Base-by-base conservation (phyloP, 2,888 invertebrate species). In the Spodoptera exigua region DNA sequence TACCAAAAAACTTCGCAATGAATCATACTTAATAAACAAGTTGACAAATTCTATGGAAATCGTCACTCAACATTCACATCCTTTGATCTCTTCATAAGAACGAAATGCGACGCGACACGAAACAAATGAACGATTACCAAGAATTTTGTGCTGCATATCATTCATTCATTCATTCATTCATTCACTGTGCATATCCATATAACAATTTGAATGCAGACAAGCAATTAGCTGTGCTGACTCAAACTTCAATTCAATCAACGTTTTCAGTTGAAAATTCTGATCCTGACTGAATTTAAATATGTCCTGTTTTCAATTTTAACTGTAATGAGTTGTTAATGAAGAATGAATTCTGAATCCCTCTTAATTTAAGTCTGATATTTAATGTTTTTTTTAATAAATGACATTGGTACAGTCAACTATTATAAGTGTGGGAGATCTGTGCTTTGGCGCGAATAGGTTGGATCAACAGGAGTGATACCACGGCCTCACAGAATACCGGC, bases 141-240 rank as follows among this genome's bases (percentile, higher is more conserved):
- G 32, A 57, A 57, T 39, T 32, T 9, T 34, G 0, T n/a, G 9
- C 9, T 27, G 9, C 27, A 27, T 27, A 27, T 27, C 7, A 27
- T 27, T 27, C 7, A 27, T 27, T 27, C 27, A 27, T 14, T 58
- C 44, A 45, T 34, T 54, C 35, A 37, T 57, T 56, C 53, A 39
- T 43, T 40, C 70, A 63, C 63, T 70, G 53, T 51, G 45, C 41
- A 58, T 27, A 27, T 58, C 48, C 18, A 58, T 45, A 16, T 65
- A 64, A 61, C 58, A 79, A 79, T 79, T 73, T 75, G 70, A 75
- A 72, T 59, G 71, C 79, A 79, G 78, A 78, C 75, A 21, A 41
- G 11, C 70, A 70, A 78, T 78, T 78, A 70, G 44, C 54, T 12
- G 35, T 9, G 13, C 34, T 55, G 63, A 67, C 48, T 64, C 55